Conservation (phyloP, 2,888 invertebrate genomes). For the Ptilodon capucinus region DNA sequence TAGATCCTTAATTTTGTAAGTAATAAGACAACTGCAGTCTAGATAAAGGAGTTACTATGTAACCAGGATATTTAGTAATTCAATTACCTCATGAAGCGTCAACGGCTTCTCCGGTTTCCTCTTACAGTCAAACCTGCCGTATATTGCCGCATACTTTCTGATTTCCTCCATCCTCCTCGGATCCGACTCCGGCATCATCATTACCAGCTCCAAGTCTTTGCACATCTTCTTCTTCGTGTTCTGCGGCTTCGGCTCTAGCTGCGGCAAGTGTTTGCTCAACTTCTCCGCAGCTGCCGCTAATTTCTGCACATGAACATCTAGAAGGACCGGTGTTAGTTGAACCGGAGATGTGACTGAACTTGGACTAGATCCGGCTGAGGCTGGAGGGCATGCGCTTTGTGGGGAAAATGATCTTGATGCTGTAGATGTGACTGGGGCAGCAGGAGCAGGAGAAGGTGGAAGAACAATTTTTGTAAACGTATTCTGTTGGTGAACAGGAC, state of each 20-base stretch:
- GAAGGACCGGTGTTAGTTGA: slow-evolving; percentile 89
- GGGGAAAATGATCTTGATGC: slow-evolving; percentile 68
- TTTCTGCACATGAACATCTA: slow-evolving; percentile 92
- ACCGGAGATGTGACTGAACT: slow-evolving; percentile 83
- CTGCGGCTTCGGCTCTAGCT: slow-evolving; percentile 93
- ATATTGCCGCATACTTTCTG: slow-evolving; percentile 97
- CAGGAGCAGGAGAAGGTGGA: slow-evolving; percentile 73
- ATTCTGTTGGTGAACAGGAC: slow-evolving; percentile 65
- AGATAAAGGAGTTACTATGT: too few relatives aligned
- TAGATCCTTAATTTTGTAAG: too few relatives aligned
- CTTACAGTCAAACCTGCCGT: slow-evolving; percentile 98
- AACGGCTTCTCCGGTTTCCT: slow-evolving; percentile 97
- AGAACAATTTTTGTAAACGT: slow-evolving; percentile 74
- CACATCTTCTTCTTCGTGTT: slow-evolving; percentile 96
- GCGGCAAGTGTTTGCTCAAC: slow-evolving; percentile 91
- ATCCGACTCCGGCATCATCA: slow-evolving; percentile 94
- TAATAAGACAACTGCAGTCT: too few relatives aligned
- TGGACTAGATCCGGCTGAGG: slow-evolving; percentile 83
- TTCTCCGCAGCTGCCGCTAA: slow-evolving; percentile 92
- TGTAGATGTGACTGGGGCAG: slow-evolving; percentile 68
- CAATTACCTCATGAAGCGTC: slow-evolving; percentile 94
- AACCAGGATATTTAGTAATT: background rate
- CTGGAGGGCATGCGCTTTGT: slow-evolving; percentile 73
- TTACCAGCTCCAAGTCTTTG: slow-evolving; percentile 95
- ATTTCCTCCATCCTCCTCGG: slow-evolving; percentile 96